These are phyloP conservation scores for Chaenogobius annularis DNA, from an alignment of 2,113 vertebrate genomes.

Conservation along the genomic window DNA sequence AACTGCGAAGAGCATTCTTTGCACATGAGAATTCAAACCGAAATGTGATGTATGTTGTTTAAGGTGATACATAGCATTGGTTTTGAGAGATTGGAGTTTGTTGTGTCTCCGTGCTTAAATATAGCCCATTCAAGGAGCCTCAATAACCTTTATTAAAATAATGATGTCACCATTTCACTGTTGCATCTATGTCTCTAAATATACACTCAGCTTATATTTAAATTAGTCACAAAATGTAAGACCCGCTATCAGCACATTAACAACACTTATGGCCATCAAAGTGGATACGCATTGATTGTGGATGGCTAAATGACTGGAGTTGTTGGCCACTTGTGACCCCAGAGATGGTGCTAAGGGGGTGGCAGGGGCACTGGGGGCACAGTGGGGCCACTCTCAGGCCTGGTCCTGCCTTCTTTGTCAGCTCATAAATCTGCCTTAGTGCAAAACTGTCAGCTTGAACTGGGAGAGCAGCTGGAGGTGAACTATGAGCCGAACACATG, in stretches of 20 bases:
- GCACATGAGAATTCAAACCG: slow-evolving; percentile 49
- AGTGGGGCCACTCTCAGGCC: slow-evolving; percentile 21
- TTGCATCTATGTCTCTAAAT: slow-evolving; percentile 42
- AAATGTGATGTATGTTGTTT: slow-evolving; percentile 53
- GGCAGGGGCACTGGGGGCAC: slow-evolving; percentile 34
- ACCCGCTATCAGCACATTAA: slow-evolving; percentile 47
- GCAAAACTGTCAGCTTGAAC: slow-evolving; percentile 50
- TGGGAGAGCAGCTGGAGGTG: slow-evolving; percentile 64
- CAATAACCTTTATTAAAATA: slow-evolving; percentile 32
- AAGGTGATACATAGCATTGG: slow-evolving; percentile 10
- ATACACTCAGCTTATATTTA: slow-evolving; percentile 57
- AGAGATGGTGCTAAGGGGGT: slow-evolving; percentile 36
- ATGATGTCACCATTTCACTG: slow-evolving; percentile 25
- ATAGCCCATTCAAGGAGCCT: slow-evolving; percentile 35
- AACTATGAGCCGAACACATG: slow-evolving; percentile 58
- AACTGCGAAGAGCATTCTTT: slow-evolving; percentile 54
- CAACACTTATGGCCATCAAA: slow-evolving; percentile 57
- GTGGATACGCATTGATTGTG: slow-evolving; percentile 63
- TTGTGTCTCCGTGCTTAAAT: slow-evolving; percentile 54
- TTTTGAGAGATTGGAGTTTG: slow-evolving; percentile 29
- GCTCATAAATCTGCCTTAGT: slow-evolving; percentile 64
- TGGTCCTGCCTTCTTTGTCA: slow-evolving; percentile 52
- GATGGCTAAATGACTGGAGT: slow-evolving; percentile 60
- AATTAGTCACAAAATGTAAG: slow-evolving; percentile 54
- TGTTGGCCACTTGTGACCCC: slow-evolving; percentile 53